Percentiles rank a stretch among this genome's conserved stretches.
phyloP scores from a whole-genome alignment of 1,140 invertebrate genomes.

The Catajapyx aquilonaris region DNA sequence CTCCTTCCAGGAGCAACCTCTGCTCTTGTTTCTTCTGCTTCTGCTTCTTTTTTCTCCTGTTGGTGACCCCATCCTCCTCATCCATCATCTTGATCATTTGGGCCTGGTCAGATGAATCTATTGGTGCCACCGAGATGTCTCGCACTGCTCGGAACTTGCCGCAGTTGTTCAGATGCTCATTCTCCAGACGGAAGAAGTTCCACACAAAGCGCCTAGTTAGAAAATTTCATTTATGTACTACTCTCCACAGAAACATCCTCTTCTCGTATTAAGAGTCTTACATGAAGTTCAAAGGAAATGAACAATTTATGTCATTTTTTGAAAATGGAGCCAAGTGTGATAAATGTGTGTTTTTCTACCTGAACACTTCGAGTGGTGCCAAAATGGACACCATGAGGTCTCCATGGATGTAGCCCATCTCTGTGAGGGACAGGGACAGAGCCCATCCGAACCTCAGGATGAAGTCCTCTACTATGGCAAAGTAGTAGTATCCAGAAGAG shows the following conservation, averaged over 20 bases:
- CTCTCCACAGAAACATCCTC: no score
- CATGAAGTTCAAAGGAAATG: no score
- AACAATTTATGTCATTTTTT: no score
- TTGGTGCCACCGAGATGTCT: constrained; percentile 93
- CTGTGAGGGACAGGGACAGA: constrained; percentile 62
- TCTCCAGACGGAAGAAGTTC: constrained; percentile 99
- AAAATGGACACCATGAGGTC: constrained; percentile 78
- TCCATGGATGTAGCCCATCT: constrained; percentile 51
- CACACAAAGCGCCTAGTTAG: constrained; percentile 76
- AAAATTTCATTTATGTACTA: no score
- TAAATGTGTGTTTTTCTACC: no score
- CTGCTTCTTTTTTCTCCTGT: constrained; percentile 37
- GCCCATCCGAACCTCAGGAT: constrained; percentile 84
- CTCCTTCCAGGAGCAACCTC: constrained; percentile 27
- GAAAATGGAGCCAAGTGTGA: no score
- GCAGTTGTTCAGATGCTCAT: constrained; percentile 99
- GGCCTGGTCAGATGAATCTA: constrained; percentile 79
- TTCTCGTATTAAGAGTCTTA: no score
- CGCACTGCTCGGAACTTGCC: constrained; percentile 96
- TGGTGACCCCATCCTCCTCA: constrained; percentile 64
- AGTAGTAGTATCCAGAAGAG: constrained; percentile 77
- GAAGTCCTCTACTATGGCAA: constrained; percentile 91
- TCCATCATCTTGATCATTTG: constrained; percentile 92
- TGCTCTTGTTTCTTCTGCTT: constrained; percentile 24
- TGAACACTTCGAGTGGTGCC: constrained; percentile 83